Evolutionary conservation across 2,797 vertebrate species (phyloP), one percentile per base, ranked within the genome.

Genomic region (Glyptemys insculpta): DNA sequence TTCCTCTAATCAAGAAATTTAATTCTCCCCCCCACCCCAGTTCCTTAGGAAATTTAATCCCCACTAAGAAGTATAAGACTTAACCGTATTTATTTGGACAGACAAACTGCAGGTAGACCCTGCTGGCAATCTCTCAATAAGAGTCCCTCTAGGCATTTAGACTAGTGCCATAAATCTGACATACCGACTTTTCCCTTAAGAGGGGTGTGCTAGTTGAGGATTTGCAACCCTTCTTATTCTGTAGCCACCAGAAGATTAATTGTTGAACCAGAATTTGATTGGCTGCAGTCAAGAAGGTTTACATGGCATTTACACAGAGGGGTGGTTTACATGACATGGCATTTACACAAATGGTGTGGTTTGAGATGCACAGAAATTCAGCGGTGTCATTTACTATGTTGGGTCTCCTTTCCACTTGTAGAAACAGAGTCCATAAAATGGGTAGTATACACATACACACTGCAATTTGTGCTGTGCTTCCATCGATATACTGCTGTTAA

Each of bases 121-220:
- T 41, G n/a, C 27, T 81, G 59, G 54, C 78, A 95, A 81, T 37
- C 79, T n/a, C 68, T 37, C 79, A 50, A 1, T 54, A 37, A 90
- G 14, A 52, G 25, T 27, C 41, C 76, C 44, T 80, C 44, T 21
- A 74, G 74, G 81, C 31, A 80, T 34, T 79, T n/a, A 47, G 49
- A 59, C 29, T 62, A 57, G 54, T 87, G 56, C 49, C 82, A 79
- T 80, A 52, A 27, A 49, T 89, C 92, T 29, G 9, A 23, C 41
- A 82, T 16, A 72, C 4, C 5, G 25, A 90, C 47, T 88, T 90
- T 92, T 85, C 68, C 27, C 85, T 81, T 95, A 94, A 96, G 90
- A 94, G 87, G 90, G 93, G 95, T 57, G 52, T 47, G 50, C n/a
- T 65, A 2, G 89, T 81, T 91, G 80, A 94, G 83, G 92, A 96